Evolutionary conservation across 2,113 vertebrate genomes (phyloP), one percentile per base, ranked within the genome.

Genomic region (Zosterops pallidus): DNA sequence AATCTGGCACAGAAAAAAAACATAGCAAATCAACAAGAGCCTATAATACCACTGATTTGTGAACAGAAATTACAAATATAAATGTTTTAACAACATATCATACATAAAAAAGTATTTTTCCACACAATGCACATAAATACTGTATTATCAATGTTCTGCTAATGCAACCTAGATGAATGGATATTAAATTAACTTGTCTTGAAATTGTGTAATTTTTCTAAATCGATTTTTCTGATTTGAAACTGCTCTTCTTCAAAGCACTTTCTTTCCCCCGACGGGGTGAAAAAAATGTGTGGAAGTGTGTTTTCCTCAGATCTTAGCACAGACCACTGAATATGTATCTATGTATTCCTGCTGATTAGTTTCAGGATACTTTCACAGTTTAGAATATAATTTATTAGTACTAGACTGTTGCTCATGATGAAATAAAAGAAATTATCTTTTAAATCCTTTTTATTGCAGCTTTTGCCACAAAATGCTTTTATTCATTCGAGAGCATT

Each of bases 201-300:
- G 42, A 75, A 74, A 70, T 15, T 17, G 13, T 13, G 31, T 28
- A 2, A 41, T 80, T 83, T 68, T 89, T 62, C 67, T 68, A 42
- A 65, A 44, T 64, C 12, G 44, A 28, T 46, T 86, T 91, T 50
- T 68, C 37, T 92, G 50, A 17, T 80, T 75, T 79, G 28, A 85
- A 79, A 80, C 26, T 78, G 17, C 10, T 74, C 57, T 81, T 92
- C 47, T 26, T 94, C 46, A 80, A 52, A 56, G 13, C 4, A 29
- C 2, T 15, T 35, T 71, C n/a, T 65, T 52, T 13, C 28, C 9
- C 22, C 12, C 0, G 0, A n/a, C n/a, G 7, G 33, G 18, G 5
- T 28, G 55, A 21, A 57, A 20, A 76, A 76, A 62, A 39, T n/a
- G 18, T 65, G 16, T 14, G 22, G 12, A 69, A 60, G 50, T 33